Evolutionary conservation across 1,140 invertebrate genomes (phyloP), one percentile per base, ranked within the genome.

Genomic region (Drosophila takahashii): DNA sequence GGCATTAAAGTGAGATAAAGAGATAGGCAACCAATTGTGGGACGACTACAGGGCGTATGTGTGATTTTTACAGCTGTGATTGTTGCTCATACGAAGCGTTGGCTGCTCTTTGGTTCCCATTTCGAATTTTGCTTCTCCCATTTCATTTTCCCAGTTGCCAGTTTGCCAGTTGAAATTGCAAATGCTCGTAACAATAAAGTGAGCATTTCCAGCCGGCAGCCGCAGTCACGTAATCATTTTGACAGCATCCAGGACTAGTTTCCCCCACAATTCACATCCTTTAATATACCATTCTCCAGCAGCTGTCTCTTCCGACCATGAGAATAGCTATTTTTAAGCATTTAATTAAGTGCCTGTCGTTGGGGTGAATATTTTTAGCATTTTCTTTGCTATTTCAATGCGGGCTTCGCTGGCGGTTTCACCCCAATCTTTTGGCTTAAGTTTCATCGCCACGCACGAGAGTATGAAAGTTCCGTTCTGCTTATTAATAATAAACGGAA

Each of bases 191-290:
- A 72, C 77, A 84, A 85, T 85, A 76, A 73, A 58, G 57, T 45
- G 53, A 77, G 62, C 57, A 51, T 62, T 62, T 27, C 62, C 47
- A 53, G 57, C 48, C 54, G 45, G 29, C 45, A 58, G 44, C 79
- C 59, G 45, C 73, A 81, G 81, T 85, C 81, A 84, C 81, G 81
- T 84, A 85, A 75, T 62, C 77, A 57, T 71, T 71, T 70, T 34
- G 66, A 70, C 66, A 70, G 50, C 51, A 26, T 39, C 45, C 66
- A 71, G 42, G 65, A 48, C 51, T 71, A 71, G 45, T 60, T 57
- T 11, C 34, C 34, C 47, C 15, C 39, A 15, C 16, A 37, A 15
- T 34, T 13, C 9, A 39, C 41, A 34, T 50, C 39, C 48, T 69
- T 69, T 54, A 67, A 54, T 67, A 45, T 45, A 32, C 13, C 50